Percentiles rank a stretch among this genome's conserved stretches.
phyloP scores from a whole-genome alignment of 1,140 invertebrate species.

The Battus philenor region DNA sequence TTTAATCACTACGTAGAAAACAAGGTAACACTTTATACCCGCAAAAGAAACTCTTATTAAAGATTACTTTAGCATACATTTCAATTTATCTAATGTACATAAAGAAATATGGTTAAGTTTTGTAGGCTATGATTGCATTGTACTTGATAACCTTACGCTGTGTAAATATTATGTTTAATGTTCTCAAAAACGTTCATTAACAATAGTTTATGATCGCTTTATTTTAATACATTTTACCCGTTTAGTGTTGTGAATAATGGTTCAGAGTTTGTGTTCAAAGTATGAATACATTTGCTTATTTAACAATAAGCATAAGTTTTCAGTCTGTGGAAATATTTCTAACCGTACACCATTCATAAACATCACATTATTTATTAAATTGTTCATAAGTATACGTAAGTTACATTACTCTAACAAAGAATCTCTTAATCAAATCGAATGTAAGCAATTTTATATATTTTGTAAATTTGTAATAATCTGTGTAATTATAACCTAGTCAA shows the following conservation, averaged over 20 bases:
- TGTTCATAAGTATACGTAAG: slow-evolving; percentile 13
- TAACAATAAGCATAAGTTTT: neutral
- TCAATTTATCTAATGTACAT: neutral
- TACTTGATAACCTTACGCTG: slow-evolving; percentile 35
- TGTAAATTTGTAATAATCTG: slow-evolving; percentile 47
- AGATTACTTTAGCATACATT: no score
- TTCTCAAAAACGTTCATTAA: slow-evolving; percentile 6
- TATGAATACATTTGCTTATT: no score
- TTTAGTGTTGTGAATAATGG: no score
- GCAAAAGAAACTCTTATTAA: no score
- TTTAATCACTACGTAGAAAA: no score
- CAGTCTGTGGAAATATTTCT: neutral
- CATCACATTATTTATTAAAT: slow-evolving; percentile 26
- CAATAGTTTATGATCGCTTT: neutral
- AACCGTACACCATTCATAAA: slow-evolving; percentile 23
- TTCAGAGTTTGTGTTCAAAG: no score
- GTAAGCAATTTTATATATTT: slow-evolving; percentile 46
- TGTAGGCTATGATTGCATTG: slow-evolving; percentile 36
- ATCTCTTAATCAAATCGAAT: slow-evolving; percentile 9
- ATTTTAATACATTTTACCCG: neutral
- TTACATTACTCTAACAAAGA: slow-evolving; percentile 15
- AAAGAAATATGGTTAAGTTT: slow-evolving; percentile 14
- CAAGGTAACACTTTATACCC: no score
- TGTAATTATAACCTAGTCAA: slow-evolving; percentile 55
- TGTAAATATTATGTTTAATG: slow-evolving; percentile 35